Evolutionary conservation across 1,140 invertebrate genomes (phyloP).

Genomic region (Forficula auricularia): DNA sequence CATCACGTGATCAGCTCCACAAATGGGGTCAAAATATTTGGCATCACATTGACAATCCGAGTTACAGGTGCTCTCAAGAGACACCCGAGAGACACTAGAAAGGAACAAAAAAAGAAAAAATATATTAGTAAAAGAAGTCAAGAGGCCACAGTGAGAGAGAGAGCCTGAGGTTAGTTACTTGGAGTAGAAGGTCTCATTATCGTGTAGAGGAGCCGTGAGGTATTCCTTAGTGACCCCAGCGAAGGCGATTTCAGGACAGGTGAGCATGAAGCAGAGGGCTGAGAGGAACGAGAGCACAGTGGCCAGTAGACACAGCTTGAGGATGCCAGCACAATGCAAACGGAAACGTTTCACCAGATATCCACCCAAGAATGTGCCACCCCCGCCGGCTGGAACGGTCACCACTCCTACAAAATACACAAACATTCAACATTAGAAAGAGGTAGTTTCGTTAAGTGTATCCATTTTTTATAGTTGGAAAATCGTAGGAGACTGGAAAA

Average conservation of each 20-base stretch:
- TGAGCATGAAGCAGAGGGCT: constrained; percentile 45
- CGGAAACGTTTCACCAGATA: constrained; percentile 57
- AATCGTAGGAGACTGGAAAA: not conserved
- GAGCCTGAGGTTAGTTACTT: no score
- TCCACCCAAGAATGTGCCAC: constrained; percentile 63
- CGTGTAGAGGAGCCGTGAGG: no score
- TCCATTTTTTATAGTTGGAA: no score
- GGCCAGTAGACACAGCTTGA: constrained; percentile 48
- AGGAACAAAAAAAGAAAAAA: constrained; percentile 13
- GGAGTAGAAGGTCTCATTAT: no score
- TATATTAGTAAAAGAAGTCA: no score
- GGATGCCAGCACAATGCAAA: constrained; percentile 52
- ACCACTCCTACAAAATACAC: constrained; percentile 38
- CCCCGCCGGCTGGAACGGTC: constrained; percentile 51
- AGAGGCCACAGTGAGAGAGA: no score
- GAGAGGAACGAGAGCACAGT: constrained; percentile 39
- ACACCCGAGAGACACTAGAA: constrained; percentile 9
- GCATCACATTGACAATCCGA: constrained; percentile 38
- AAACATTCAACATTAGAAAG: no score
- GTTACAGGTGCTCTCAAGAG: constrained; percentile 38
- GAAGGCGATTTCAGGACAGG: constrained; percentile 54
- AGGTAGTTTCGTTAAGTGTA: no score
- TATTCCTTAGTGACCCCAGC: constrained; percentile 42
- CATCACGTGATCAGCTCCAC: constrained; percentile 57
- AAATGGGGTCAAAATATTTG: constrained; percentile 44